phyloP scores from a whole-genome alignment of 2,797 vertebrate species.

The Propithecus deckenii region DNA sequence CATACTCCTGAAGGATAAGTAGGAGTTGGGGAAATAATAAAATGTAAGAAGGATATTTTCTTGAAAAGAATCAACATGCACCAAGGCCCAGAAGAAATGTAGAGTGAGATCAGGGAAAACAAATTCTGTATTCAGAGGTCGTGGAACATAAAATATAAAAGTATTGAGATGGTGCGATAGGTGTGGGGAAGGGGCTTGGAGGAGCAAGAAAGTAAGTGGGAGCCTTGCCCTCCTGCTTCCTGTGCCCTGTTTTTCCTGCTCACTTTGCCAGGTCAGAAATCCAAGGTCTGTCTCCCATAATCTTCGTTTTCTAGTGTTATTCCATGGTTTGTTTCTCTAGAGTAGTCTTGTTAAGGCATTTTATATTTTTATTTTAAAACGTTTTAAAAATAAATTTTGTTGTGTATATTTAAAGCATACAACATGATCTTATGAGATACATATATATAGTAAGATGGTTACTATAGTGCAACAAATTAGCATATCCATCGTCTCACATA shows the following conservation, averaged over 20 bases:
- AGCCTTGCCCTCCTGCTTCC: background rate
- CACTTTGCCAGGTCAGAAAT: background rate
- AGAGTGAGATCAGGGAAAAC: background rate
- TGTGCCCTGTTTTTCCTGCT: background rate
- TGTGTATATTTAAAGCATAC: background rate
- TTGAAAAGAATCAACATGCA: background rate
- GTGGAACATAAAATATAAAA: background rate
- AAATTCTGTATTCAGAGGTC: background rate
- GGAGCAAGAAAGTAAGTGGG: background rate
- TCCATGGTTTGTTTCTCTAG: background rate
- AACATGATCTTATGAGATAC: background rate
- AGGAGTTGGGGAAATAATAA: background rate
- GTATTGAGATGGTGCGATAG: background rate
- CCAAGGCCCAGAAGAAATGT: background rate
- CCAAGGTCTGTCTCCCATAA: background rate
- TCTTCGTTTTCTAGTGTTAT: background rate
- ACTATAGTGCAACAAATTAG: background rate
- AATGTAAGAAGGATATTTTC: background rate
- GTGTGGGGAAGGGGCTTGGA: accelerated
- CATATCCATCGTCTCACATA: background rate
- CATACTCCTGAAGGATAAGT: background rate
- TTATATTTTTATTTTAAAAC: background rate
- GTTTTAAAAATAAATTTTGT: background rate
- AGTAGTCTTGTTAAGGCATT: background rate
- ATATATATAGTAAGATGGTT: background rate